Evolutionary conservation across 2,888 invertebrate genomes (phyloP).

Genomic region (Ectobius pallidus): DNA sequence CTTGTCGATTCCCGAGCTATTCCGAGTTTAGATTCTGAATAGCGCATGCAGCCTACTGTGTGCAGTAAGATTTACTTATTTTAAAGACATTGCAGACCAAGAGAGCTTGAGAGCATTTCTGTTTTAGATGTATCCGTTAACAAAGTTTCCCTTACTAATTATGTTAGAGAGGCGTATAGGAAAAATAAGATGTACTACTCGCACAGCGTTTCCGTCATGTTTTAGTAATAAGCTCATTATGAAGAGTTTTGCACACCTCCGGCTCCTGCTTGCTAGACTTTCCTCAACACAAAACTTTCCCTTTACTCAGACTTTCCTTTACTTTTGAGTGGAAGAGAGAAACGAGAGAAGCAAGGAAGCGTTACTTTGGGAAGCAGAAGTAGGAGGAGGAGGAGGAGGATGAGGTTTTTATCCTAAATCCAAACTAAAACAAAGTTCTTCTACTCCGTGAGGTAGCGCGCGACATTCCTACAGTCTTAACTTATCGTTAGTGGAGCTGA

Average conservation of each 20-base stretch:
- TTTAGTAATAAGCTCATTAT: background rate
- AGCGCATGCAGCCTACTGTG: too few species aligned
- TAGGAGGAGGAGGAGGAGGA: too few species aligned
- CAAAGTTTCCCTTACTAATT: too few species aligned
- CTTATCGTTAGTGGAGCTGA: slow-evolving; percentile 39
- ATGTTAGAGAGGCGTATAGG: background rate
- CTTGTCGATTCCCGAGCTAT: too few species aligned
- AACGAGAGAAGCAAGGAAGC: slow-evolving; percentile 13
- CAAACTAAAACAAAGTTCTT: slow-evolving; percentile 37
- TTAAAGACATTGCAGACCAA: too few species aligned
- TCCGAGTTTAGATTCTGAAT: too few species aligned
- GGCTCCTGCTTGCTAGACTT: background rate
- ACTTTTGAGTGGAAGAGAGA: slow-evolving; percentile 4
- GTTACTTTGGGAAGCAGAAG: slow-evolving; percentile 28
- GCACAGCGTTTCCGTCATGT: background rate
- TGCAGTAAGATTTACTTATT: too few species aligned
- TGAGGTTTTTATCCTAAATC: slow-evolving; percentile 28
- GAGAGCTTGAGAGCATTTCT: too few species aligned
- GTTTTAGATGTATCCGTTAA: too few species aligned
- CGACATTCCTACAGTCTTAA: slow-evolving; percentile 37
- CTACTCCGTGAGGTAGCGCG: slow-evolving; percentile 28
- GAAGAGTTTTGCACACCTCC: slow-evolving; percentile 1
- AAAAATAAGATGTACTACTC: background rate
- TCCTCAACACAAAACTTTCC: slow-evolving; percentile 14
- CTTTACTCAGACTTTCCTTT: background rate